phyloP scores from a whole-genome alignment of 2,797 vertebrate genomes.

The Paguma larvata region DNA sequence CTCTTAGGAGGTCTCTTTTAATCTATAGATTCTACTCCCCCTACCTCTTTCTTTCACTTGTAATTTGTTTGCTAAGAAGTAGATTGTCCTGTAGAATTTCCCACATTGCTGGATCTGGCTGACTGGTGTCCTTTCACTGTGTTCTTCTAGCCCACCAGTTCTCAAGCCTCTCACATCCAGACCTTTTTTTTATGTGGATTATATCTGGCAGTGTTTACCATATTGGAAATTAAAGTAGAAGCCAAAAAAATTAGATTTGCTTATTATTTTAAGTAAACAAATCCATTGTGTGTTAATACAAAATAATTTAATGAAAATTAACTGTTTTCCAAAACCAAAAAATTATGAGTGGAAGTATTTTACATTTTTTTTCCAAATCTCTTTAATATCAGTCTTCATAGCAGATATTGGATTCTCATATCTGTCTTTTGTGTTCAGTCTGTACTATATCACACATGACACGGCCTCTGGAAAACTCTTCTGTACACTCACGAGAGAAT shows the following conservation, averaged over 20 bases:
- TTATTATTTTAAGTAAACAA: neutral
- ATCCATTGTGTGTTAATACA: neutral
- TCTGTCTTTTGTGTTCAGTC: neutral
- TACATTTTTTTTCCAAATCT: neutral
- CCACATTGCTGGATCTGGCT: neutral
- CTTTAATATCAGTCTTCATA: neutral
- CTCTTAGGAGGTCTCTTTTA: neutral
- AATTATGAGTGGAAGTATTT: neutral
- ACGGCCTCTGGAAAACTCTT: neutral
- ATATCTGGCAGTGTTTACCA: neutral
- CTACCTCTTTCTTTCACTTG: neutral
- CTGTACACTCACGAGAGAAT: neutral
- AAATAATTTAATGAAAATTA: slow-evolving; percentile 18
- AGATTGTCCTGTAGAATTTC: neutral
- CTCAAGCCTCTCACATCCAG: neutral
- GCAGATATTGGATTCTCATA: neutral
- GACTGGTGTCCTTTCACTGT: neutral
- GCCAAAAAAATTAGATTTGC: neutral
- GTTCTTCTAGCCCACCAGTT: neutral
- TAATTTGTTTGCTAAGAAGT: neutral
- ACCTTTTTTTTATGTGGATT: neutral
- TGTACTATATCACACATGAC: neutral
- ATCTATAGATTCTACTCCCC: neutral
- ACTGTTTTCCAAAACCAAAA: neutral
- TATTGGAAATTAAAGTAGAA: neutral